Percentiles rank a stretch among this genome's conserved stretches.
These are phyloP conservation scores for Sinelater perroti DNA, from an alignment of 2,888 invertebrate genomes.

Conservation along the genomic window DNA sequence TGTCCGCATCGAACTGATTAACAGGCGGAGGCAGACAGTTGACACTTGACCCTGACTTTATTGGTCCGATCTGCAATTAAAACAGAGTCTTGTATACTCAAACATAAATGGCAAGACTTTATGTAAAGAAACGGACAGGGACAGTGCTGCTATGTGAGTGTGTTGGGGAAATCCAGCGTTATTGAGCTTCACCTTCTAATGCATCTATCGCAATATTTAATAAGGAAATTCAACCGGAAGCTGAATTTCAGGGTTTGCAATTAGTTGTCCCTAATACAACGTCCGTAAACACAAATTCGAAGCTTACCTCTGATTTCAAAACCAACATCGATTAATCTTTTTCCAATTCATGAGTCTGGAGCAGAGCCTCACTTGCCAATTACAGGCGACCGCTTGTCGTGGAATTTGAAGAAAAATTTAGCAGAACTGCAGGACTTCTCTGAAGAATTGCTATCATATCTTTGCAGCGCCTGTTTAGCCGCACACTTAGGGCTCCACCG, in stretches of 20 bases:
- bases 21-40: neutral
- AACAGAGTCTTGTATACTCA: neutral
- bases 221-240: conserved; percentile 2
- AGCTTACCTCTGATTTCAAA: no score
- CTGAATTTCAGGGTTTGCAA: no score
- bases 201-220: neutral
- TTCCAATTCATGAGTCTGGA: conserved; percentile 22
- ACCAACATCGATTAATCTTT: conserved; percentile 10
- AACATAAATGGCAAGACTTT: neutral
- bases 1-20: neutral
- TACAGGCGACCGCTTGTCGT: conserved; percentile 18
- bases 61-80: conserved; percentile 15
- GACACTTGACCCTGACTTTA: conserved; percentile 12
- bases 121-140: neutral
- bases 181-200: conserved; percentile 1
- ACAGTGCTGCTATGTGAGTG: neutral
- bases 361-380: conserved; percentile 20
- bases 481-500: conserved; percentile 12
- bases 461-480: conserved; percentile 27
- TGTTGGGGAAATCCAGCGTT: neutral
- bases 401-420: conserved; percentile 27
- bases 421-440: conserved; percentile 11
- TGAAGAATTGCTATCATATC: conserved; percentile 36
- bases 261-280: no score
- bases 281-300: no score